phyloP scores from a whole-genome alignment of 2,888 invertebrate genomes.

The Rotaria sp. region DNA sequence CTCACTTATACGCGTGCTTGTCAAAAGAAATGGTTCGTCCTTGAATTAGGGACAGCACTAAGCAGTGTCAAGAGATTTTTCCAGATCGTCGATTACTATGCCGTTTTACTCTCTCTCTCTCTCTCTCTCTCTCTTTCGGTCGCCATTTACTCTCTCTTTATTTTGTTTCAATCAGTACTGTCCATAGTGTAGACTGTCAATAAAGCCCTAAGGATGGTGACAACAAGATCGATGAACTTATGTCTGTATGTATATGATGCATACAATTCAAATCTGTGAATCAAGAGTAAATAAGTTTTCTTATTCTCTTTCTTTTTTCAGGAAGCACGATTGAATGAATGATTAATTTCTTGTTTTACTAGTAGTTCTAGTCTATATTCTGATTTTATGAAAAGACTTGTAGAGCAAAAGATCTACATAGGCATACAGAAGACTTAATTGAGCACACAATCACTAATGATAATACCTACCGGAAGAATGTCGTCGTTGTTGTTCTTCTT shows the following conservation, averaged over 20 bases:
- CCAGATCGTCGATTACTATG: too few species aligned
- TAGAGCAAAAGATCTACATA: background rate
- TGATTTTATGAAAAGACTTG: background rate
- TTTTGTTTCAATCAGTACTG: background rate
- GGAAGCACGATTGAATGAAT: constrained; percentile 17
- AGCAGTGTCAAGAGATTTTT: constrained; percentile 1
- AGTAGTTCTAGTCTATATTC: background rate
- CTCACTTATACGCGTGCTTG: background rate
- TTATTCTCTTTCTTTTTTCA: background rate
- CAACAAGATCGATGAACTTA: background rate
- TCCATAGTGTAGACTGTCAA: background rate
- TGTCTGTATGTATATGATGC: background rate
- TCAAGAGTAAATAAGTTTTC: background rate
- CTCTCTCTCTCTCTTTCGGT: too few species aligned
- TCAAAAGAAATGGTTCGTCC: background rate
- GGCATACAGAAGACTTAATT: background rate
- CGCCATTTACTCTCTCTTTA: background rate
- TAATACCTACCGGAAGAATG: constrained; percentile 18
- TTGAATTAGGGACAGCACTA: background rate
- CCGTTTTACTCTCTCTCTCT: too few species aligned
- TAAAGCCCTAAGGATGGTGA: constrained; percentile 14
- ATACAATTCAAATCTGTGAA: background rate
- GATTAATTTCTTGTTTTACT: constrained; percentile 14
- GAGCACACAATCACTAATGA: background rate
- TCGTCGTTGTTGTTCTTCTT: background rate